Conservation (phyloP, 1,140 invertebrate genomes). For the Drosophila kanapiae region DNA sequence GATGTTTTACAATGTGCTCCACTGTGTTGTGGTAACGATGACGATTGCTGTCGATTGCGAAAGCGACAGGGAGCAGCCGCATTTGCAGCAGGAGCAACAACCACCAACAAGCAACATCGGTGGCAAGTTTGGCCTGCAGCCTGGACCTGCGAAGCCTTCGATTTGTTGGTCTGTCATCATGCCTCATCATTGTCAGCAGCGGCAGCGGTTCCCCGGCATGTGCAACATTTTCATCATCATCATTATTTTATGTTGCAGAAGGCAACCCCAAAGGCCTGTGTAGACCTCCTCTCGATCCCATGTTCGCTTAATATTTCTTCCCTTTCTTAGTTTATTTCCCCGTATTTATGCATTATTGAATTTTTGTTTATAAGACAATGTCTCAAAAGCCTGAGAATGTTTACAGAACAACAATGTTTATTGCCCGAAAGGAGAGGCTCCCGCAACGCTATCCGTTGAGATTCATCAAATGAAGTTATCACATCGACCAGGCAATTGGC, state of each 20-base stretch:
- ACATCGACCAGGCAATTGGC: conserved; percentile 46
- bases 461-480: conserved; percentile 67
- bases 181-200: conserved; percentile 78
- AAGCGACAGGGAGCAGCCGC: conserved; percentile 32
- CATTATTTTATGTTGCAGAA: conserved; percentile 78
- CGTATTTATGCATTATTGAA: conserved; percentile 79
- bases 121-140: conserved; percentile 78
- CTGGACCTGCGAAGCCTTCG: conserved; percentile 56
- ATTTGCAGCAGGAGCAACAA: conserved; percentile 18
- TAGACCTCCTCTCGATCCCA: conserved; percentile 12
- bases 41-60: conserved; percentile 66
- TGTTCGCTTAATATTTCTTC: conserved; percentile 12
- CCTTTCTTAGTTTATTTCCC: conserved; percentile 26
- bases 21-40: conserved; percentile 80
- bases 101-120: conserved; percentile 52
- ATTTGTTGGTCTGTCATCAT: conserved; percentile 83
- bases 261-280: conserved; percentile 52
- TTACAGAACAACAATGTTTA: conserved; percentile 56
- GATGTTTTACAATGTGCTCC: conserved; percentile 77
- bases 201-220: conserved; percentile 60
- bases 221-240: conserved; percentile 83
- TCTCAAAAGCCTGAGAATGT: conserved; percentile 66
- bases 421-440: conserved; percentile 9
- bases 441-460: conserved; percentile 38
- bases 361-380: conserved; percentile 75